Conservation (phyloP, 2,113 vertebrate genomes). For the Dendrocopos noguchii region DNA sequence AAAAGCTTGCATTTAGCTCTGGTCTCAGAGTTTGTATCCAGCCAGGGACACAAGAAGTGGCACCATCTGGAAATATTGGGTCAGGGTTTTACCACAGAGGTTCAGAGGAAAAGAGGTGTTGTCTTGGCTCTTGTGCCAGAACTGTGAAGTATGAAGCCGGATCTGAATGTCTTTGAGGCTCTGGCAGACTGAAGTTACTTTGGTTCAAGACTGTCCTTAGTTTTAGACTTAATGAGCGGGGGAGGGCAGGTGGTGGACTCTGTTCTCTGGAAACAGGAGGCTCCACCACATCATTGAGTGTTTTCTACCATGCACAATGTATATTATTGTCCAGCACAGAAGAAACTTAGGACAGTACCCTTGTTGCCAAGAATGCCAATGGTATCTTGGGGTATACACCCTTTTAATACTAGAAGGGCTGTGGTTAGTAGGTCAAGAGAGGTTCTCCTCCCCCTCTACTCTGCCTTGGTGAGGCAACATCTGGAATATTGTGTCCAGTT, state of each 20-base stretch:
- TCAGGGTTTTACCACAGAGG: neutral
- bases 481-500: no score
- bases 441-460: no score
- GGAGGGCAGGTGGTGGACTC: neutral
- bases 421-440: no score
- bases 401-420: no score
- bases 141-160: constrained; percentile 36
- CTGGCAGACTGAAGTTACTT: neutral
- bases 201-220: neutral
- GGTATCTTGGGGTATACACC: no score
- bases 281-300: neutral
- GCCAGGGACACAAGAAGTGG: neutral
- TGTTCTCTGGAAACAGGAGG: neutral
- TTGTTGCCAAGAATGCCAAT: no score
- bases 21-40: neutral
- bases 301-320: neutral
- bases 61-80: constrained; percentile 39
- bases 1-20: neutral
- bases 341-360: neutral
- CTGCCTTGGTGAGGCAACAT: no score
- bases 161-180: neutral
- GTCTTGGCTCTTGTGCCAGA: constrained; percentile 2
- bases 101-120: constrained; percentile 7
- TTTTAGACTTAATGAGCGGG: neutral
- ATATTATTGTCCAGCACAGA: neutral